Evolutionary conservation across 2,888 invertebrate genomes (phyloP).

Genomic region (Cheilosia pagana): DNA sequence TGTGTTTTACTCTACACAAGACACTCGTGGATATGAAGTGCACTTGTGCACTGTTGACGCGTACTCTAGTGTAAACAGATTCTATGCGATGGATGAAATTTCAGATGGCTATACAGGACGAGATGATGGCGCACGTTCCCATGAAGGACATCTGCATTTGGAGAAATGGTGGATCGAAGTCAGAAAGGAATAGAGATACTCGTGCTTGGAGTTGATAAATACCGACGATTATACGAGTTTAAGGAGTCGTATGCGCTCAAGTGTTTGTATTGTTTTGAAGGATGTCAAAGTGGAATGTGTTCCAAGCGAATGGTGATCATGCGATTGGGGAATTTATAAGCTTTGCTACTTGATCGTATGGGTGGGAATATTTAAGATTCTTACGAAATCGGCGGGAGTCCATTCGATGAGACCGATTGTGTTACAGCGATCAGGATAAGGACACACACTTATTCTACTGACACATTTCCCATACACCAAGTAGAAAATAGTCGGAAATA

Average conservation of each 20-base stretch:
- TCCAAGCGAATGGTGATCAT: no score
- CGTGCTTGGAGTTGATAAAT: background rate
- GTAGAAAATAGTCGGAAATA: no score
- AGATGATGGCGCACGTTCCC: conserved; percentile 32
- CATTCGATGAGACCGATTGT: no score
- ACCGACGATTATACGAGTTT: background rate
- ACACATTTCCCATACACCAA: no score
- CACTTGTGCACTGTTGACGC: conserved; percentile 70
- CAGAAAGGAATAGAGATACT: background rate
- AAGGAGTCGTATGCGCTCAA: background rate
- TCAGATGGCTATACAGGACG: conserved; percentile 37
- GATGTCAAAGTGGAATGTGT: background rate
- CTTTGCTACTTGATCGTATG: no score
- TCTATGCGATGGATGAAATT: conserved; percentile 41
- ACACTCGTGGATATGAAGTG: conserved; percentile 50
- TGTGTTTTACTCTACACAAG: conserved; percentile 32
- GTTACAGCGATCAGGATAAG: no score
- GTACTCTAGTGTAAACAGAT: conserved; percentile 68
- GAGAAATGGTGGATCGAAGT: background rate
- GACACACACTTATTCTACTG: no score
- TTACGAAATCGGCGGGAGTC: no score
- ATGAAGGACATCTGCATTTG: background rate
- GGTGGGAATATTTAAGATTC: no score
- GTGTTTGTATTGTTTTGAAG: conserved; percentile 7
- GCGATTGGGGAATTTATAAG: no score